Evolutionary conservation across 2,888 invertebrate genomes (phyloP).

Genomic region (Pterobdella sp.): DNA sequence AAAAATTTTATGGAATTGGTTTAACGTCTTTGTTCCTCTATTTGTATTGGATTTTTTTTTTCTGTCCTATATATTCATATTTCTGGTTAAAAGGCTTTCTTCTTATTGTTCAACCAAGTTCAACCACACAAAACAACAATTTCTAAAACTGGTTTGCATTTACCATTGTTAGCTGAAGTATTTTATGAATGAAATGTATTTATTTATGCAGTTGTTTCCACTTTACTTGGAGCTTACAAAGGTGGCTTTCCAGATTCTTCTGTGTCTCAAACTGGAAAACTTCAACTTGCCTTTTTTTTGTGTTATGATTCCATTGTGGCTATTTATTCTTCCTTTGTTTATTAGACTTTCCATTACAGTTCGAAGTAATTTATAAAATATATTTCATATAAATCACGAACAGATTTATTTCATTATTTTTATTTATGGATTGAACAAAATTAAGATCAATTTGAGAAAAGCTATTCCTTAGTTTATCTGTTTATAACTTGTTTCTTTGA

Average conservation of each 20-base stretch:
- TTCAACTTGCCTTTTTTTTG: neutral
- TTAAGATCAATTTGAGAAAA: neutral
- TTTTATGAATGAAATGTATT: too few relatives aligned
- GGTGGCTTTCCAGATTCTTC: neutral
- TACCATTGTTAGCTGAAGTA: neutral
- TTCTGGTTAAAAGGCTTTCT: neutral
- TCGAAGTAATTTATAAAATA: neutral
- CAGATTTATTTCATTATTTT: neutral
- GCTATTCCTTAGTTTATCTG: too few relatives aligned
- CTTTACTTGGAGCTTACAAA: neutral
- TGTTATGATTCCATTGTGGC: neutral
- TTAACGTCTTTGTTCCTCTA: neutral
- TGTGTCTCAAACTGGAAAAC: neutral
- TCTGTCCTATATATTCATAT: neutral
- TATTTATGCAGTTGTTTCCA: neutral
- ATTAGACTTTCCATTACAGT: neutral
- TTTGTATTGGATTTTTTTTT: neutral
- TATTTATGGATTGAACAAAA: conserved; percentile 1
- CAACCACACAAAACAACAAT: neutral
- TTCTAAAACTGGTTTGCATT: conserved; percentile 1
- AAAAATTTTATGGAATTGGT: conserved; percentile 3
- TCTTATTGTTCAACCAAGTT: neutral
- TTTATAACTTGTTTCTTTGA: too few relatives aligned
- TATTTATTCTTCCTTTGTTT: neutral
- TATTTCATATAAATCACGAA: neutral